Percentiles rank a stretch among this genome's conserved stretches.
These are phyloP conservation scores for Apodemia duryi DNA, from an alignment of 2,888 invertebrate species.

Conservation along the genomic window DNA sequence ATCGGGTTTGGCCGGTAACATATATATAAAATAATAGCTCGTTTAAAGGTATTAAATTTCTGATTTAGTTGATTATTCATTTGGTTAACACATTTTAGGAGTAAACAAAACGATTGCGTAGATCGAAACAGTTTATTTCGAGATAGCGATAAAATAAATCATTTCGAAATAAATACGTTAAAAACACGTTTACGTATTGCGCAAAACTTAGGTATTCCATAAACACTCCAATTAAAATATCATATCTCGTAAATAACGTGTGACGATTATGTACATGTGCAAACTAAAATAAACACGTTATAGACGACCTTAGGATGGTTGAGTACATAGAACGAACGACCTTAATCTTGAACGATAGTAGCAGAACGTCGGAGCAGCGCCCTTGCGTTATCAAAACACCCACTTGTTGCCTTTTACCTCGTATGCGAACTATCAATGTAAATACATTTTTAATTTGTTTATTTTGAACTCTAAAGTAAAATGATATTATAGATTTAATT, in stretches of 20 bases:
- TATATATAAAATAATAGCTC: too few relatives aligned
- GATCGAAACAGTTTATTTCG: too few relatives aligned
- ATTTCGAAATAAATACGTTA: too few relatives aligned
- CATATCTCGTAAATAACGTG: conserved; percentile 20
- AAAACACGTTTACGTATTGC: too few relatives aligned
- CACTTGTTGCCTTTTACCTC: conserved; percentile 45
- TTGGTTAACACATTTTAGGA: too few relatives aligned
- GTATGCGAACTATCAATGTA: conserved; percentile 20
- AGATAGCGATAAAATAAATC: too few relatives aligned
- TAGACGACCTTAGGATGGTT: conserved; percentile 37
- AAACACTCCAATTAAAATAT: neutral
- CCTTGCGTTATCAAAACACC: conserved; percentile 50
- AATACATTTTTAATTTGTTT: conserved; percentile 6
- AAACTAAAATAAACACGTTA: conserved; percentile 30
- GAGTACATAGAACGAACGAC: conserved; percentile 48
- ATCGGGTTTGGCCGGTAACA: too few relatives aligned
- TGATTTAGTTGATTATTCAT: too few relatives aligned
- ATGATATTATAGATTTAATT: too few relatives aligned
- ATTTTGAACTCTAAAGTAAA: neutral
- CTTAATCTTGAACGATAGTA: conserved; percentile 77
- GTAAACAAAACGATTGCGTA: too few relatives aligned
- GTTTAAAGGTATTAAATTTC: too few relatives aligned
- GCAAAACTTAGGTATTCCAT: neutral
- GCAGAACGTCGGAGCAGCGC: conserved; percentile 43
- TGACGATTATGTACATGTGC: conserved; percentile 20